A percentile compares a stretch with the other conserved stretches of the same genome.
phyloP scores from a whole-genome alignment of 2,797 vertebrate species.

The Trichosurus vulpecula region DNA sequence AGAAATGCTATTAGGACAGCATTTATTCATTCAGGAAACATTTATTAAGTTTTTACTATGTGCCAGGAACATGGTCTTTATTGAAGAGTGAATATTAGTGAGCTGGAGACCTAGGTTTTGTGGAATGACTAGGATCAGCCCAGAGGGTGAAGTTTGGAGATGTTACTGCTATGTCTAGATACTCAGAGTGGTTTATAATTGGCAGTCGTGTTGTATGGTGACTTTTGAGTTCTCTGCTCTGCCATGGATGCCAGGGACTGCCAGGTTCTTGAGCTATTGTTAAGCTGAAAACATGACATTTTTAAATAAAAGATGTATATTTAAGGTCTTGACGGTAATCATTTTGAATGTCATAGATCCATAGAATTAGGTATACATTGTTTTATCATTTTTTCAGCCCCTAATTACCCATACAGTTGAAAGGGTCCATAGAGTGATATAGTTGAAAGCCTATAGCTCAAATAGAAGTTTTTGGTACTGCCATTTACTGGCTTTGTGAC shows the following conservation, averaged over 20 bases:
- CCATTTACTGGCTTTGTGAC: background rate
- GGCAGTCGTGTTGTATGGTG: background rate
- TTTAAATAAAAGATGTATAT: conserved; percentile 1
- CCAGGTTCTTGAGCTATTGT: background rate
- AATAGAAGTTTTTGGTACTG: background rate
- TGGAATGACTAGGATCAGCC: conserved; percentile 29
- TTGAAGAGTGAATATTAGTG: background rate
- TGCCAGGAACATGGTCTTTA: background rate
- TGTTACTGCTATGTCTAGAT: background rate
- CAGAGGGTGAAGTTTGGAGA: conserved; percentile 22
- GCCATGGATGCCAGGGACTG: background rate
- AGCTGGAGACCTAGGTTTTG: background rate
- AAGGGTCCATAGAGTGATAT: no score
- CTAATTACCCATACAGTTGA: background rate
- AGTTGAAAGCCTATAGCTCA: no score
- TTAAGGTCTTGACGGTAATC: conserved; percentile 19
- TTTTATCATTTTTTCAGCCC: conserved; percentile 41
- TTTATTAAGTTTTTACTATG: conserved; percentile 24
- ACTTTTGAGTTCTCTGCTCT: conserved; percentile 33
- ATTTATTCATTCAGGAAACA: background rate
- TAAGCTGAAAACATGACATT: background rate
- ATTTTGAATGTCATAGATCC: conserved; percentile 42
- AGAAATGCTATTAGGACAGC: background rate
- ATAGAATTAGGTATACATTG: conserved; percentile 33
- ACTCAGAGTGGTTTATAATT: conserved; percentile 34